phyloP scores from a whole-genome alignment of 2,888 invertebrate genomes.

The Erynnis tages region DNA sequence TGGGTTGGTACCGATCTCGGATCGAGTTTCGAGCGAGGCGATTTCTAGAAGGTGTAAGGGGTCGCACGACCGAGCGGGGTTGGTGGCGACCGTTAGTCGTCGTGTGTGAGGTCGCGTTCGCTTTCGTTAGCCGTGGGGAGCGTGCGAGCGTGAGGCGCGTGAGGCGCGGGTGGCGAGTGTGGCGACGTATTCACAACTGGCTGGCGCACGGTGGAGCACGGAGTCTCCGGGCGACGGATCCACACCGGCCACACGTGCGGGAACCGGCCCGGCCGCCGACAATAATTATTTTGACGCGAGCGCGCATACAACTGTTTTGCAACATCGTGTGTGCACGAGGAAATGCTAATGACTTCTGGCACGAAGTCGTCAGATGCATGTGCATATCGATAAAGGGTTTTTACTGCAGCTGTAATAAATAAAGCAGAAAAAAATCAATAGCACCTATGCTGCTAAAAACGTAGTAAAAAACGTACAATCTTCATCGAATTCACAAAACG shows the following conservation, averaged over 20 bases:
- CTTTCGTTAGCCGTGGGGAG: conserved; percentile 6
- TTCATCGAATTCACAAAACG: neutral
- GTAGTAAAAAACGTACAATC: no score
- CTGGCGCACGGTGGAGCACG: conserved; percentile 26
- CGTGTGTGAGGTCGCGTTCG: neutral
- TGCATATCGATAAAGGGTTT: neutral
- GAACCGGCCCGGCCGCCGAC: conserved; percentile 52
- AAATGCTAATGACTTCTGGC: conserved; percentile 29
- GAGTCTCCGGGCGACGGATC: conserved; percentile 3
- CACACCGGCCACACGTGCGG: conserved; percentile 58
- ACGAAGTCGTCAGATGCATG: conserved; percentile 2
- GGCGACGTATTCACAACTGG: conserved; percentile 60
- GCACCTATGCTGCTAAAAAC: no score
- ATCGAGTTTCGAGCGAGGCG: conserved; percentile 30
- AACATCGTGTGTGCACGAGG: conserved; percentile 37
- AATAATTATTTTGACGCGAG: conserved; percentile 48
- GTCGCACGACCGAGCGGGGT: conserved; percentile 36
- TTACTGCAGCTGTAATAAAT: no score
- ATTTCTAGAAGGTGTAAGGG: conserved; percentile 26
- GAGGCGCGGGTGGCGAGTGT: conserved; percentile 37
- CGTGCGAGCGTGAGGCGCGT: conserved; percentile 35
- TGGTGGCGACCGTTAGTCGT: conserved; percentile 12
- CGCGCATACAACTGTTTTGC: conserved; percentile 16
- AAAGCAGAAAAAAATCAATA: no score
- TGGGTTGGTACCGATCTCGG: conserved; percentile 12